Conservation (phyloP, 2,797 vertebrate genomes). For the Nyctalus aviator region DNA sequence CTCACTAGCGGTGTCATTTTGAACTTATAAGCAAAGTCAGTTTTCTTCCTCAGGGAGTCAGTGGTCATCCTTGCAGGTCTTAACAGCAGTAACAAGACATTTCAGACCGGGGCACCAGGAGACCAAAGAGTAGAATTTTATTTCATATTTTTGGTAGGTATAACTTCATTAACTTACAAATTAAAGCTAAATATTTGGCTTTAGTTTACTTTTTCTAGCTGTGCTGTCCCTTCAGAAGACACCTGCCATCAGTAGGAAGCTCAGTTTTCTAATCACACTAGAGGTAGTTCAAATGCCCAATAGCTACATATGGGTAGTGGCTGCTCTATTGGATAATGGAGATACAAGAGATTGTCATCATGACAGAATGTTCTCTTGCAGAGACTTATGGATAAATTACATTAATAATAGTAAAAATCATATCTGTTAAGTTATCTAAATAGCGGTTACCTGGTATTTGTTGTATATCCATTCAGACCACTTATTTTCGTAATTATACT, state of each 20-base stretch:
- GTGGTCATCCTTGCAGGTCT: not conserved
- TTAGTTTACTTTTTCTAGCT: not conserved
- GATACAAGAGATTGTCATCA: not conserved
- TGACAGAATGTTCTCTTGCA: not conserved
- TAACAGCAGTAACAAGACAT: not conserved
- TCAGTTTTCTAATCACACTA: not conserved
- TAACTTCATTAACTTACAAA: constrained; percentile 45
- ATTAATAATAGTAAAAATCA: not conserved
- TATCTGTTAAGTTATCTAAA: not conserved
- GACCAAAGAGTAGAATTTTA: not conserved
- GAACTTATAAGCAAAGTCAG: not conserved
- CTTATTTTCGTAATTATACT: not conserved
- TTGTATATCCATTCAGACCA: not conserved
- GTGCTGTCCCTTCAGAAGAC: not conserved
- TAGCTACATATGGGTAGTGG: not conserved
- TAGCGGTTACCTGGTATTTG: not conserved
- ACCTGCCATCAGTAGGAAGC: not conserved
- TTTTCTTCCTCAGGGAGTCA: constrained; percentile 10
- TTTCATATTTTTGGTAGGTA: not conserved
- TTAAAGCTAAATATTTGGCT: not conserved
- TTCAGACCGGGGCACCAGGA: not conserved
- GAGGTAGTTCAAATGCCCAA: not conserved
- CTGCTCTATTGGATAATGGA: not conserved
- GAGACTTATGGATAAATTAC: not conserved
- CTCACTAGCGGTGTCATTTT: constrained; percentile 16